Conservation (phyloP, 2,113 vertebrate species). For the Gila orcuttii region DNA sequence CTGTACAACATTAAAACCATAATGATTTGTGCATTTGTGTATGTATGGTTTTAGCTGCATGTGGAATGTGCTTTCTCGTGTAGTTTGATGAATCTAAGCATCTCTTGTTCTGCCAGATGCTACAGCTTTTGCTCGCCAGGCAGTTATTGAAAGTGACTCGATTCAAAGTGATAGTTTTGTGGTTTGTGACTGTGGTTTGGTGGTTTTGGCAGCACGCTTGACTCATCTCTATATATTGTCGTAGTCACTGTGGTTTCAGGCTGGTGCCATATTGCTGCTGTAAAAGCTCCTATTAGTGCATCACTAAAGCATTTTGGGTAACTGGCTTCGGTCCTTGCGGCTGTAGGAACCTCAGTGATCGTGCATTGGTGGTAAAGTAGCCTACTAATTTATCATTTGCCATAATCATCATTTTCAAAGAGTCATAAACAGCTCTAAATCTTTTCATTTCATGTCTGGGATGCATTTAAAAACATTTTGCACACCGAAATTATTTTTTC, state of each 20-base stretch:
- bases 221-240: conserved; percentile 14
- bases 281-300: not conserved
- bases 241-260: conserved; percentile 25
- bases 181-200: not conserved
- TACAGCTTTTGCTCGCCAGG: not conserved
- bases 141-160: conserved; percentile 8
- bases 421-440: not conserved
- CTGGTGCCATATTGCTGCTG: conserved; percentile 23
- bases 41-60: not conserved
- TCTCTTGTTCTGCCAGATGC: not conserved
- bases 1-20: not conserved
- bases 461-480: not conserved
- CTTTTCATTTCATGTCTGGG: not conserved
- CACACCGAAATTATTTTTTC: too few relatives aligned
- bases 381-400: not conserved
- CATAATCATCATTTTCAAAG: not conserved
- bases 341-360: not conserved
- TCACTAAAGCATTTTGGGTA: conserved; percentile 9
- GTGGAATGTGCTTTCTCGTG: not conserved
- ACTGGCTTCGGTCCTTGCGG: not conserved
- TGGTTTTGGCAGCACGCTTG: conserved; percentile 27
- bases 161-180: conserved; percentile 22
- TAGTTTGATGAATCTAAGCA: conserved; percentile 3
- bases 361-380: not conserved
- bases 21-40: not conserved